Evolutionary conservation across 2,113 vertebrate genomes (phyloP).

Genomic region (Aptenodytes patagonicus): DNA sequence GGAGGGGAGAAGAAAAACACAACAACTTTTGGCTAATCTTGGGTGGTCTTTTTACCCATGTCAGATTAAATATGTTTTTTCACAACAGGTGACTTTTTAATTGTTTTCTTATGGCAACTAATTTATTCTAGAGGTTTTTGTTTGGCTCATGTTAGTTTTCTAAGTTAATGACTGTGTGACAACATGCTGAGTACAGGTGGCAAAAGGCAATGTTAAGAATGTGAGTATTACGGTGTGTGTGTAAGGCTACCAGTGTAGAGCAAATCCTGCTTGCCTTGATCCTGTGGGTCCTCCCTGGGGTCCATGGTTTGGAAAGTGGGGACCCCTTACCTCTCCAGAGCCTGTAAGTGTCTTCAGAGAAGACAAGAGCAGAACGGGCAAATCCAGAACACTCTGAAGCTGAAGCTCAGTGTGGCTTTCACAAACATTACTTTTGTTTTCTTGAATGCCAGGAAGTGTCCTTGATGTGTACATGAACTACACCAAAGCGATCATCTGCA

Average conservation of each 20-base stretch:
- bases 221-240: not conserved
- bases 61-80: slow-evolving; percentile 74
- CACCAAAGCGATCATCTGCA: not conserved
- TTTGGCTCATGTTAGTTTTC: slow-evolving; percentile 68
- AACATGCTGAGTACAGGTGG: slow-evolving; percentile 77
- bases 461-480: not conserved
- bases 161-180: slow-evolving; percentile 71
- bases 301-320: not conserved
- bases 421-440: not conserved
- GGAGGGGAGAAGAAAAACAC: not conserved
- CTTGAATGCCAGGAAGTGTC: not conserved
- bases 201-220: slow-evolving; percentile 48
- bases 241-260: not conserved
- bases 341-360: slow-evolving; percentile 18
- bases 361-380: not conserved
- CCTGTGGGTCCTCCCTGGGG: not conserved
- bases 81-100: slow-evolving; percentile 78
- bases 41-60: slow-evolving; percentile 67
- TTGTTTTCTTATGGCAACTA: slow-evolving; percentile 75
- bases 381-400: slow-evolving; percentile 1
- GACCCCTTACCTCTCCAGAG: not conserved
- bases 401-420: slow-evolving; percentile 27
- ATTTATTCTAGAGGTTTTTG: slow-evolving; percentile 69
- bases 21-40: slow-evolving; percentile 45
- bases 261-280: not conserved